Evolutionary conservation across 1,140 invertebrate genomes (phyloP).

Genomic region (Bombus breviceps): DNA sequence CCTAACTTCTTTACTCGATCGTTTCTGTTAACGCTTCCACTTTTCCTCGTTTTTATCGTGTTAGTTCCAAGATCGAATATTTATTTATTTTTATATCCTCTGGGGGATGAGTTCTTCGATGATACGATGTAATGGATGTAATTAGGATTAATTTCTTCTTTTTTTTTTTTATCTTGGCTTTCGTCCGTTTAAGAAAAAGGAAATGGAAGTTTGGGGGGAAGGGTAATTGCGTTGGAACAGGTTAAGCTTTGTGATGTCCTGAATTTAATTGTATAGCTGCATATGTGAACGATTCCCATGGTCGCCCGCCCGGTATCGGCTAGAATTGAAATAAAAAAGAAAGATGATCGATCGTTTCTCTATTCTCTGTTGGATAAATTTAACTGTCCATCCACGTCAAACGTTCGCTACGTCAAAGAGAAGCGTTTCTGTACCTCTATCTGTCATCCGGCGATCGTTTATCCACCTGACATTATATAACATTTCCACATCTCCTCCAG

Average conservation of each 20-base stretch:
- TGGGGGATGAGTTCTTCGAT: not conserved
- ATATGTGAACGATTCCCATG: constrained; percentile 37
- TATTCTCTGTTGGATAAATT: constrained; percentile 69
- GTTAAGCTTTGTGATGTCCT: constrained; percentile 56
- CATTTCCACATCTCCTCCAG: constrained; percentile 26
- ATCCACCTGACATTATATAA: constrained; percentile 60
- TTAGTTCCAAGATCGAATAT: not conserved
- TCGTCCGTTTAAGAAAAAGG: not conserved
- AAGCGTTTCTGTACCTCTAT: constrained; percentile 63
- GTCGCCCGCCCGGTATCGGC: constrained; percentile 57
- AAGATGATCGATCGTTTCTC: constrained; percentile 64
- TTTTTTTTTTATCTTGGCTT: not conserved
- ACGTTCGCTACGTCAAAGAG: constrained; percentile 65
- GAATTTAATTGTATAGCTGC: constrained; percentile 65
- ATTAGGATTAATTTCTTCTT: not conserved
- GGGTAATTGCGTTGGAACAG: constrained; percentile 36
- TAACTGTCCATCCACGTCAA: constrained; percentile 72
- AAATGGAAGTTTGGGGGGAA: not conserved
- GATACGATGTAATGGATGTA: not conserved
- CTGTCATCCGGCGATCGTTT: constrained; percentile 64
- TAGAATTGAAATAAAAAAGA: constrained; percentile 51
- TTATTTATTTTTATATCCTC: too few relatives aligned
- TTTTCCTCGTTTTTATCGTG: not conserved
- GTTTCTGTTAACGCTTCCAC: not conserved
- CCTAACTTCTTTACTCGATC: not conserved